Base-by-base conservation (phyloP, 2,113 vertebrate genomes). In the Sarotherodon lohbergeri region DNA sequence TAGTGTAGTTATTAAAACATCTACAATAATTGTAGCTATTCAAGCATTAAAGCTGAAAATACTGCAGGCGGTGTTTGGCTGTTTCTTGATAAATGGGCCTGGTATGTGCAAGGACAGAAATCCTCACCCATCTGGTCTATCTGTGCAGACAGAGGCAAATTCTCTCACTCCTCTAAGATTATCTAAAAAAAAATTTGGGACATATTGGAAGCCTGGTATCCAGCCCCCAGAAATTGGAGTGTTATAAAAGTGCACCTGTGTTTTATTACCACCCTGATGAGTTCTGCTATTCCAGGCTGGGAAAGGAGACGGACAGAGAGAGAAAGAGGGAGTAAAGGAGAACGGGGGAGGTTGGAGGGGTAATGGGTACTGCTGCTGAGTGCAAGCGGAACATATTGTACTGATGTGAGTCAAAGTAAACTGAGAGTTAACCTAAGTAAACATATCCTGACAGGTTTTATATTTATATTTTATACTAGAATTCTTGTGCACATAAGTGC, bases 191-290 rank as follows among this genome's bases (percentile, higher is more conserved):
- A 81, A 29, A 0, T 9, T 48, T 19, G 14, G 39, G 86, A 90
- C 29, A 55, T 59, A 63, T 80, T 79, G 17, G 24, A 39, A 76
- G 79, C 90, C 90, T 92, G 91, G 85, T 82, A 56, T 92, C 52
- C 86, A 89, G 88, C 39, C 54, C 57, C 17, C 22, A 83, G 41
- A 86, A 80, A 82, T 61, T 27, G 50, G 50, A 85, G 81, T 54
- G 83, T 82, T 66, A 86, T 82, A 91, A 89, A 89, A 92, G 89
- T 68, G 88, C 95, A 94, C 94, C 92, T 95, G 95, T 93, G 89
- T 95, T 95, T 93, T 95, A 95, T 95, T 94, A 94, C 81, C 39
- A 57, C 68, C 61, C 27, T 9, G 73, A 89, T 87, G 90, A 90
- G 86, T 83, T 85, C 84, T 90, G 90, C 61, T 66, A 90, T 90